Conservation (phyloP, 2,113 vertebrate genomes). For the Zosterops hypoxanthus region DNA sequence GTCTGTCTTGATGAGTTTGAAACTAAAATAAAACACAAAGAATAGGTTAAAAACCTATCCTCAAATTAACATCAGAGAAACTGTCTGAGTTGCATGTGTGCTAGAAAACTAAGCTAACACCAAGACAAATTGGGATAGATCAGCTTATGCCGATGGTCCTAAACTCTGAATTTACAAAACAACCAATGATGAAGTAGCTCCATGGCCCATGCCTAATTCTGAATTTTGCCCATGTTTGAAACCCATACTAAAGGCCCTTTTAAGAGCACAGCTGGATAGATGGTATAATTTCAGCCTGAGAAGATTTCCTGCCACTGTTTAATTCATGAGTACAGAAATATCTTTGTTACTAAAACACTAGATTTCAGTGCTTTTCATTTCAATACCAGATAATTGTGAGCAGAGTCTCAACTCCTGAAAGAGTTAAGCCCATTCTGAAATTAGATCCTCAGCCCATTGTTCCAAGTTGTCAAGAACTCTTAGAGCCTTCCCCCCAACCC, state of each 20-base stretch:
- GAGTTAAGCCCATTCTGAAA: neutral
- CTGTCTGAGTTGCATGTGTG: neutral
- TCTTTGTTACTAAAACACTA: neutral
- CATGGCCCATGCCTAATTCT: neutral
- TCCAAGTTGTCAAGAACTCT: neutral
- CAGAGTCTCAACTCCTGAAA: neutral
- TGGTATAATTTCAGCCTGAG: neutral
- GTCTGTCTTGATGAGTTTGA: neutral
- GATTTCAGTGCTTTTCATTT: neutral
- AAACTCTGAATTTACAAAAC: neutral
- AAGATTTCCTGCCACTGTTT: neutral
- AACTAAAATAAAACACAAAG: neutral
- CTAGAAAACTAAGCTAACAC: neutral
- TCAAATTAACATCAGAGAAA: neutral
- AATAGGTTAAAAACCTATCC: neutral
- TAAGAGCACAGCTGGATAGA: neutral
- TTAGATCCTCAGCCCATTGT: neutral
- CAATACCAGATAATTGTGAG: neutral
- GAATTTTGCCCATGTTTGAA: neutral
- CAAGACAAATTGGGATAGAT: neutral
- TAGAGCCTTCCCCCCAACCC: neutral
- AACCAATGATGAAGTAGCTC: neutral
- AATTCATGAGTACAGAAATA: neutral
- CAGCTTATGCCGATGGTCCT: fast-evolving
- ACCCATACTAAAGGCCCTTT: neutral